phyloP scores from a whole-genome alignment of 2,888 invertebrate genomes.

The Blastobasis lacticolella region DNA sequence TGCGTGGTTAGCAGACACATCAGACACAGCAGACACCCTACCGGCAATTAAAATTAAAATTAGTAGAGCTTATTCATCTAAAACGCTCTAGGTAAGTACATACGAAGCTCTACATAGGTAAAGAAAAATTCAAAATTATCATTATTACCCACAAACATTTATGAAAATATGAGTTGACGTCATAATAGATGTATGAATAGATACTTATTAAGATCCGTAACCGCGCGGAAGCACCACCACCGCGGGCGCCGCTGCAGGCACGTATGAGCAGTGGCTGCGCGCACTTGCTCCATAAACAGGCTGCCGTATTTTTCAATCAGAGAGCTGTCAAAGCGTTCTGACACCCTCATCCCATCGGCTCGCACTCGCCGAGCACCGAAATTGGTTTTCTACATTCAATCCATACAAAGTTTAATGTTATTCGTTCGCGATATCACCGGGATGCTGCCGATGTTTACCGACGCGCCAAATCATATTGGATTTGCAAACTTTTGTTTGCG shows the following conservation, averaged over 20 bases:
- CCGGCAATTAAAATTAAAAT: too few relatives aligned
- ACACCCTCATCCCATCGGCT: conserved; percentile 76
- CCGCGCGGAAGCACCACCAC: not conserved
- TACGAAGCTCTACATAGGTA: too few relatives aligned
- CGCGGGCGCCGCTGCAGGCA: not conserved
- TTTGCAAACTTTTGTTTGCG: conserved; percentile 74
- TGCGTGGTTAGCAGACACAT: too few relatives aligned
- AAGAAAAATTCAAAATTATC: too few relatives aligned
- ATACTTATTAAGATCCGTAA: not conserved
- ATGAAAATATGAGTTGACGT: too few relatives aligned
- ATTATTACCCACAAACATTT: too few relatives aligned
- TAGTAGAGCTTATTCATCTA: too few relatives aligned
- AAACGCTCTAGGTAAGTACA: too few relatives aligned
- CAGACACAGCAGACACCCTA: too few relatives aligned
- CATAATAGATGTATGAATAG: too few relatives aligned
- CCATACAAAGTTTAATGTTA: conserved; percentile 76
- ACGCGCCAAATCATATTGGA: conserved; percentile 75
- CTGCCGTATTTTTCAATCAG: conserved; percentile 78
- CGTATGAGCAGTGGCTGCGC: conserved; percentile 16
- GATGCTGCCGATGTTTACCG: conserved; percentile 74
- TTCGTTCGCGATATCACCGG: conserved; percentile 75
- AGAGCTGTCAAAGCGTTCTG: conserved; percentile 77
- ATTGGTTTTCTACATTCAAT: conserved; percentile 76
- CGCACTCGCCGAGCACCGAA: conserved; percentile 74
- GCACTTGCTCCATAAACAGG: conserved; percentile 73